Evolutionary conservation across 2,797 vertebrate genomes (phyloP), one percentile per base, ranked within the genome.

Genomic region (Centropyge bicolor): DNA sequence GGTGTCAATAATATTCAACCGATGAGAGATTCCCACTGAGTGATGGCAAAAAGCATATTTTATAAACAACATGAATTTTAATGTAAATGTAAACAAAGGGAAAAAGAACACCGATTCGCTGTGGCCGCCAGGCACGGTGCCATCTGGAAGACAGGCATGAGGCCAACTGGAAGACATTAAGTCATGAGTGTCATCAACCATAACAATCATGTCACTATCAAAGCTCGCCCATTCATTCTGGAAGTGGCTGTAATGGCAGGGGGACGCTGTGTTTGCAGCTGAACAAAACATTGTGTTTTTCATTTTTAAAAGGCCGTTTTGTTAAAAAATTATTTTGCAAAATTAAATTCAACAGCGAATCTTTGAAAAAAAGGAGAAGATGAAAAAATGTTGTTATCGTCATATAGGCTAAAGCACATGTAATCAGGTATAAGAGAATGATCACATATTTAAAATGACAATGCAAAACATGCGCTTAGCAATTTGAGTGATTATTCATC

Each of bases 141-240:
- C 93, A 93, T 93, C 92, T 94, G 93, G 91, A 91, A 90, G 86
- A 91, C 89, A 90, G 93, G 91, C 92, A 92, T 85, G 85, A 92
- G 85, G 92, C 93, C 93, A 94, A 93, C 90, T 92, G 92, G 90
- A 93, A 93, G 87, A 91, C 91, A 94, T 93, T 92, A 93, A 94
- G 90, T 93, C 90, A 93, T 89, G 91, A 93, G 88, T 92, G 91
- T 93, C 91, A 92, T 92, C 92, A 92, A 91, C 90, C 93, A 91
- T 91, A 93, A 93, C 93, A 93, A 92, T 93, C 92, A 93, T 91
- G 91, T 94, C 88, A 91, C 86, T 86, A 91, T 90, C 87, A 92
- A 90, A 88, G 85, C 87, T 76, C 45, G 74, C 74, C 83, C 74
- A 75, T 87, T 93, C 76, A 90, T 85, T 84, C 71, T 89, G 63